phyloP scores from a whole-genome alignment of 2,113 vertebrate genomes.

The Desmodus rotundus region DNA sequence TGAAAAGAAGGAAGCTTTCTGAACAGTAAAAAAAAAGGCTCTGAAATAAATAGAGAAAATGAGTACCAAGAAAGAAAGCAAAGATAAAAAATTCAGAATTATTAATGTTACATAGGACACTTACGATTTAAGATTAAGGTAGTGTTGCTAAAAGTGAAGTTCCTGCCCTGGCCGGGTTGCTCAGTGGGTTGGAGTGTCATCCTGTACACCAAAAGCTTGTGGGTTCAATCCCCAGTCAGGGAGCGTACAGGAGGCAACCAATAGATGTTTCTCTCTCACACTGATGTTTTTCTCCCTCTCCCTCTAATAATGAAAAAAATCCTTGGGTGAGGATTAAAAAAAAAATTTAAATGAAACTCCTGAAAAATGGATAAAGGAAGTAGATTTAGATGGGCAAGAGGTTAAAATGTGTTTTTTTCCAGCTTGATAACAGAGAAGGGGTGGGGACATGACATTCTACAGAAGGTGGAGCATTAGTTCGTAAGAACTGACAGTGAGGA shows the following conservation, averaged over 20 bases:
- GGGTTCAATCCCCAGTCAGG: neutral
- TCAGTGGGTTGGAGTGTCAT: neutral
- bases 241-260: too few species aligned
- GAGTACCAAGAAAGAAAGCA: neutral
- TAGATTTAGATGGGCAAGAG: neutral
- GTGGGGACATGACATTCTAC: neutral
- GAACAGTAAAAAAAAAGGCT: neutral
- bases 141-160: too few species aligned
- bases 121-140: neutral
- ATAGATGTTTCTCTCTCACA: neutral
- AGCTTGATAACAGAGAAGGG: neutral
- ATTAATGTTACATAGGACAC: neutral
- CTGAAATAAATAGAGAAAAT: neutral
- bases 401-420: neutral
- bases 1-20: neutral
- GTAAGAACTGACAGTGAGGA: neutral
- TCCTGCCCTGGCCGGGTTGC: neutral
- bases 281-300: neutral
- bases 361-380: slow-evolving; percentile 1
- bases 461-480: neutral
- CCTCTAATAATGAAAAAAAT: neutral
- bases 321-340: too few species aligned
- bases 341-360: neutral
- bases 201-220: neutral
- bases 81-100: neutral